phyloP scores from a whole-genome alignment of 2,113 vertebrate genomes.

The Alethe castanea region DNA sequence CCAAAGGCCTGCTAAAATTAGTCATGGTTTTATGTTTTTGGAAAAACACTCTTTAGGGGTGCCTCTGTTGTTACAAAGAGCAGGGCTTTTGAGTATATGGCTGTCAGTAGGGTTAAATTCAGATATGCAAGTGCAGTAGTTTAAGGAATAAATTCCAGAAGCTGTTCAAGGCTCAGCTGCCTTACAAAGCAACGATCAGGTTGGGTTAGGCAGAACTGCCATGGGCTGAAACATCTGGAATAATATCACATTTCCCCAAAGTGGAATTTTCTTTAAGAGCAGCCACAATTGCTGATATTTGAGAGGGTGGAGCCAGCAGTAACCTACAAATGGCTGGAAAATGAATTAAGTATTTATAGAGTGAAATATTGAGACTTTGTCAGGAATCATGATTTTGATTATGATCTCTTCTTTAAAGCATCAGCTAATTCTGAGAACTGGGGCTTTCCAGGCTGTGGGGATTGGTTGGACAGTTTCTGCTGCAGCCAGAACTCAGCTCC shows the following conservation, averaged over 20 bases:
- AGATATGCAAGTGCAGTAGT: constrained; percentile 35
- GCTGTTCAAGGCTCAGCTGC: constrained; percentile 23
- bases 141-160: constrained; percentile 59
- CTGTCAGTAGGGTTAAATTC: constrained; percentile 33
- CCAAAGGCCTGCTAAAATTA: constrained; percentile 10
- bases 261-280: constrained; percentile 47
- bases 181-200: neutral
- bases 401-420: neutral
- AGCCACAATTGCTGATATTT: constrained; percentile 18
- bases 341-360: constrained; percentile 14
- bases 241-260: constrained; percentile 46
- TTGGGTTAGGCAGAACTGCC: constrained; percentile 7
- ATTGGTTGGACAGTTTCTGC: neutral
- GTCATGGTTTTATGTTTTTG: neutral
- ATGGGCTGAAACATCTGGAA: constrained; percentile 64
- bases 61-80: neutral
- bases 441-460: neutral
- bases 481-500: neutral
- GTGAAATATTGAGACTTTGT: neutral
- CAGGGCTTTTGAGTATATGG: neutral
- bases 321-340: constrained; percentile 28
- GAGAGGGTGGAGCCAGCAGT: neutral
- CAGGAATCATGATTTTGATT: neutral
- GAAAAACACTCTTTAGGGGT: neutral
- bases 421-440: neutral